These are phyloP conservation scores for Onthophagus sagittarius DNA, from an alignment of 2,888 invertebrate genomes.

Conservation along the genomic window DNA sequence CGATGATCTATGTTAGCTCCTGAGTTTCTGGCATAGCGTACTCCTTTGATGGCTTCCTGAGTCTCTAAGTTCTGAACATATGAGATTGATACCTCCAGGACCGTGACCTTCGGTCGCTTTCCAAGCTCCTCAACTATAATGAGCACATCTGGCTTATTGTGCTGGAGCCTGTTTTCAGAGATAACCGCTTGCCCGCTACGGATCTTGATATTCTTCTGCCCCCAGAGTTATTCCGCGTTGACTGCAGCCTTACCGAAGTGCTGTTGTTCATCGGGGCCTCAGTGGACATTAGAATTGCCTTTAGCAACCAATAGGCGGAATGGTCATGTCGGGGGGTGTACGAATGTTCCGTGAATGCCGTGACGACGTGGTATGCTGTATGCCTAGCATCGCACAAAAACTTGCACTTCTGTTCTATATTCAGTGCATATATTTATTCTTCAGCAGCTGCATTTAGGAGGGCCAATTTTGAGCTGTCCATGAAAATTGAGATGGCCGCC, in stretches of 20 bases:
- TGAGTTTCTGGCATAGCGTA: background rate
- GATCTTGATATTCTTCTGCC: no score
- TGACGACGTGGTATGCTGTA: conserved; percentile 30
- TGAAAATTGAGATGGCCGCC: conserved; percentile 15
- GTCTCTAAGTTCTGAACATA: conserved; percentile 20
- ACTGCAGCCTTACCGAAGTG: no score
- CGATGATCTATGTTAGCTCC: background rate
- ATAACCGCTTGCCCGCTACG: no score
- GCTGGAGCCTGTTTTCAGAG: background rate
- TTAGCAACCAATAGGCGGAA: no score
- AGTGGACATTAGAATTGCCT: no score
- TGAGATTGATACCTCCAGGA: conserved; percentile 11
- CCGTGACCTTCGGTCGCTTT: background rate
- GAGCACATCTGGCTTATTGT: no score
- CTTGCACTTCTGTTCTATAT: background rate
- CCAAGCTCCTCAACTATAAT: no score
- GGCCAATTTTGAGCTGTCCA: conserved; percentile 24
- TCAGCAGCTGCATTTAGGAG: conserved; percentile 28
- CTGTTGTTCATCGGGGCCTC: no score
- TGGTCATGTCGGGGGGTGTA: no score
- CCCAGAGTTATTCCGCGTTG: no score
- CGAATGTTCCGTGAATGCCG: conserved; percentile 11
- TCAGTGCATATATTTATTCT: conserved; percentile 27
- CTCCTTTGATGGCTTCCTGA: conserved; percentile 19
- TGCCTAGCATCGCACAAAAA: conserved; percentile 25